Evolutionary conservation across 2,888 invertebrate species (phyloP).

Genomic region (Xestobium rufovillosum): DNA sequence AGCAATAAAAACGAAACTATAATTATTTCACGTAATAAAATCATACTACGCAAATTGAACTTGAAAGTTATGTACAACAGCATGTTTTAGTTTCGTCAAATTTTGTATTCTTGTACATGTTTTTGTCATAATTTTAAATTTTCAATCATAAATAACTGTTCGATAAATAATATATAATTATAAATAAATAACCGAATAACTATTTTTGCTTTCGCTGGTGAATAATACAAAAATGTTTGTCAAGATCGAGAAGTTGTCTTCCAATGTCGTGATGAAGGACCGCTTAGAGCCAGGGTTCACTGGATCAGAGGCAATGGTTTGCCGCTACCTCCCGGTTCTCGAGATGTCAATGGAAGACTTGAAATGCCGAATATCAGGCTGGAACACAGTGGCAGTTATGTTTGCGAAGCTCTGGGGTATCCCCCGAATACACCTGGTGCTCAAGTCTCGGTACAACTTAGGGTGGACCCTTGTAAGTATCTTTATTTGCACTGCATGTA

Average conservation of each 20-base stretch:
- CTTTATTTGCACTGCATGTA: conserved; percentile 5
- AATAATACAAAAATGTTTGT: no score
- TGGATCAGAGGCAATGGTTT: conserved; percentile 67
- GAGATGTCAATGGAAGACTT: conserved; percentile 67
- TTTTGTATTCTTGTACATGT: no score
- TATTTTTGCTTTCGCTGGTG: no score
- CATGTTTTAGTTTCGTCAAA: no score
- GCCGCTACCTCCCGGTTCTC: conserved; percentile 69
- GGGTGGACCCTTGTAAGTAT: conserved; percentile 71
- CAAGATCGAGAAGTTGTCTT: conserved; percentile 92
- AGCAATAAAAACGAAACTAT: no score
- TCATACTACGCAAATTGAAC: no score
- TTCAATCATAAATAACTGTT: no score
- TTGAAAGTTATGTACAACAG: no score
- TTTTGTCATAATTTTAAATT: no score
- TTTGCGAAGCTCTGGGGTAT: conserved; percentile 72
- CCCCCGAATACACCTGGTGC: conserved; percentile 56
- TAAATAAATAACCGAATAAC: no score
- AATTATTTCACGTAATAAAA: no score
- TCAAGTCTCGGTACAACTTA: conserved; percentile 60
- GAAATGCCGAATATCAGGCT: conserved; percentile 76
- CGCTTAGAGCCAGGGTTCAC: conserved; percentile 62
- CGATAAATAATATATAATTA: no score
- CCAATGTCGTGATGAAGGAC: conserved; percentile 89
- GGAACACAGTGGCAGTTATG: conserved; percentile 72